Base-by-base conservation (phyloP, 2,888 invertebrate genomes). In the Rhingia rostrata region DNA sequence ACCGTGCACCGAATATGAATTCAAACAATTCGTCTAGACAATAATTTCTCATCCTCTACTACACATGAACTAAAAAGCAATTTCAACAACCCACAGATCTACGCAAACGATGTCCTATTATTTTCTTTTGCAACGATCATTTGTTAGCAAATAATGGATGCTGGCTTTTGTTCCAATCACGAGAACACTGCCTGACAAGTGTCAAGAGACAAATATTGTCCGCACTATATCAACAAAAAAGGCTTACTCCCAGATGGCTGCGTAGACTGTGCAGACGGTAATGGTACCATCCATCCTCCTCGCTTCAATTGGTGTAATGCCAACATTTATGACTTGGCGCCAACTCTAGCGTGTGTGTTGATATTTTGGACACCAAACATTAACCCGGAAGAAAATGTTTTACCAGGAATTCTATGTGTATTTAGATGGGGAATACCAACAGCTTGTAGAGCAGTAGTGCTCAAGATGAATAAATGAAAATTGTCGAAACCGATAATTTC, bases 241-340 rank as follows among this genome's bases (percentile, higher is more conserved):
- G 22, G 56, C 4, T 43, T 64, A n/a, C 30, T 39, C 75, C 49
- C 80, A 80, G 80, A 80, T 80, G 80, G 37, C 43, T 64, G 58
- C 2, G n/a, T 10, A 33, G 61, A 33, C 35, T 43, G 39, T 49
- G 10, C 54, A 53, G 54, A 69, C 56, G 43, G 60, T 49, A 66
- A 80, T 61, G 54, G 61, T 14, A 74, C 54, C 37, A 66, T 79
- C 64, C 77, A 82, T 82, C 56, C 32, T 56, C 61, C 56, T 51
- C 64, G 67, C 72, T 73, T 83, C 67, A 67, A 78, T 83, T 83
- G 82, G 82, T 83, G 32, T 78, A 56, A 66, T 83, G 82, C 82
- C 82, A 83, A 83, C 82, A 83, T 83, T 83, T 83, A 83, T 83
- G 73, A 83, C 82, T 83, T 83, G 82, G 82, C 82, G 82, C 82